phyloP scores from a whole-genome alignment of 2,113 vertebrate genomes.

The Callithrix jacchus region DNA sequence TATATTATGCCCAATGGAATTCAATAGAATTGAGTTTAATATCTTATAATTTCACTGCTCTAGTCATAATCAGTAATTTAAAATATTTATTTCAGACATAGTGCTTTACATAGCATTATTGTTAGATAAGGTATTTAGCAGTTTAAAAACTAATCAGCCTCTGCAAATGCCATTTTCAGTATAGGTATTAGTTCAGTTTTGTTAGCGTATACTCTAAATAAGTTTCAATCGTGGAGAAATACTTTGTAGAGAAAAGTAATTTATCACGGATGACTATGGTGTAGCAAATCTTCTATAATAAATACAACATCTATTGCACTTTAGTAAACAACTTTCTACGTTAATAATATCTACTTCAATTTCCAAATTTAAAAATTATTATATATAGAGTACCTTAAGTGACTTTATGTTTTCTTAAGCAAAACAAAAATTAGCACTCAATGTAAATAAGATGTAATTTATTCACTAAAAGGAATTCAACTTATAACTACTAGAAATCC shows the following conservation, averaged over 20 bases:
- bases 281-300: not conserved
- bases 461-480: not conserved
- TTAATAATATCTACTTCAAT: constrained; percentile 7
- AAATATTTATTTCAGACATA: not conserved
- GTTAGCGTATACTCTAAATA: not conserved
- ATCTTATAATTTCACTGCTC: not conserved
- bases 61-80: not conserved
- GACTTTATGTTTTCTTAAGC: not conserved
- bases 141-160: not conserved
- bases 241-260: not conserved
- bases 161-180: not conserved
- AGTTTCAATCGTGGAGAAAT: not conserved
- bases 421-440: not conserved
- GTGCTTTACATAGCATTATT: not conserved
- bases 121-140: not conserved
- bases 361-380: not conserved
- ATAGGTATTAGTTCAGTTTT: not conserved
- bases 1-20: no score
- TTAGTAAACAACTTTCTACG: not conserved
- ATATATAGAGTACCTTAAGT: not conserved
- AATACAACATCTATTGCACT: not conserved
- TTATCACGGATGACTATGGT: not conserved
- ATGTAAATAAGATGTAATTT: not conserved
- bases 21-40: no score
- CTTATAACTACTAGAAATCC: not conserved